phyloP scores from a whole-genome alignment of 2,888 invertebrate genomes.

The Apamea epomidion region DNA sequence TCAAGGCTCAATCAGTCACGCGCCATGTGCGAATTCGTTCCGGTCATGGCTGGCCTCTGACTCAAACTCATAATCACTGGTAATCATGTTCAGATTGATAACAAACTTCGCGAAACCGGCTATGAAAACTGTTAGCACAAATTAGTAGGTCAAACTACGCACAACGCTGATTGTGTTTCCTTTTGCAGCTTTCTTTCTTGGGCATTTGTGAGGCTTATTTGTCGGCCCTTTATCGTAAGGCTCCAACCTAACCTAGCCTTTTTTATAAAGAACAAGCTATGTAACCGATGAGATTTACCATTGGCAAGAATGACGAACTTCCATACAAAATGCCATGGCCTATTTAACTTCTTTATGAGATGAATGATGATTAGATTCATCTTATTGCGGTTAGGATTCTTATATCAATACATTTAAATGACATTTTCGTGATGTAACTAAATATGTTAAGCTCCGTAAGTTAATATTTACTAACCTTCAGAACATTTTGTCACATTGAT shows the following conservation, averaged over 20 bases:
- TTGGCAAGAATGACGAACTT: neutral
- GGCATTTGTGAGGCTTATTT: neutral
- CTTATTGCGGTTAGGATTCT: neutral
- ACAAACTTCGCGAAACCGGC: conserved; percentile 66
- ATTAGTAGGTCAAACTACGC: conserved; percentile 50
- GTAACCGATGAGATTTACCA: neutral
- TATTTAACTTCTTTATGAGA: neutral
- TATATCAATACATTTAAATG: neutral
- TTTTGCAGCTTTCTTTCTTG: conserved; percentile 4
- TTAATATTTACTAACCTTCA: neutral
- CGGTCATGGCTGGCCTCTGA: conserved; percentile 72
- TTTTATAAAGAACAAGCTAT: neutral
- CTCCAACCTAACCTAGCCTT: neutral
- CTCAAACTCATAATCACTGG: conserved; percentile 72
- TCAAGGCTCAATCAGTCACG: conserved; percentile 78
- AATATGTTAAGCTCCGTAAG: neutral
- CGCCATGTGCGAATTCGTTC: conserved; percentile 77
- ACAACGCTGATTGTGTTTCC: conserved; percentile 17
- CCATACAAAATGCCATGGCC: neutral
- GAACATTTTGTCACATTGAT: neutral
- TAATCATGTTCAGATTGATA: conserved; percentile 71
- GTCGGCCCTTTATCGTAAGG: neutral
- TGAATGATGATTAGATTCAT: too few species aligned
- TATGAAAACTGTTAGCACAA: conserved; percentile 56
- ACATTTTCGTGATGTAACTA: neutral